Evolutionary conservation across 2,113 vertebrate genomes (phyloP).

Genomic region (Neomonachus schauinslandi): DNA sequence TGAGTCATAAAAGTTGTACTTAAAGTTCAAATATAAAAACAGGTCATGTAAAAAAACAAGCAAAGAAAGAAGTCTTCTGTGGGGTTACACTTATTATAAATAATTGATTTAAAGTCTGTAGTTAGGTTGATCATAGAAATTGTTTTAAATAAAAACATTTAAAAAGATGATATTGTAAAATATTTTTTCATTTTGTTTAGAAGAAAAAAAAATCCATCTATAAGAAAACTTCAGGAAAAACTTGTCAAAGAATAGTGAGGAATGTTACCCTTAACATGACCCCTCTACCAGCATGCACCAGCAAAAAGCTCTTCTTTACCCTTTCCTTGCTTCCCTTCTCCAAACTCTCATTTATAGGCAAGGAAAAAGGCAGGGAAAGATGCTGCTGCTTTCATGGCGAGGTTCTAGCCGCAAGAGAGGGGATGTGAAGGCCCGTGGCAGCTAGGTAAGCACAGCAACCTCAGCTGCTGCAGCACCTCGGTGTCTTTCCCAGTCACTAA

Average conservation of each 20-base stretch:
- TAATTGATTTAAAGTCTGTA: neutral
- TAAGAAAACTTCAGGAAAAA: constrained; percentile 47
- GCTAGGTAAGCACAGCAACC: constrained; percentile 15
- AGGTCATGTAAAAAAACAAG: neutral
- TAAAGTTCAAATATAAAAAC: constrained; percentile 16
- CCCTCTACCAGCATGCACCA: neutral
- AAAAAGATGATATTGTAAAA: neutral
- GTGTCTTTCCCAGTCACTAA: constrained; percentile 41
- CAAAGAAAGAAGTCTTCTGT: constrained; percentile 20
- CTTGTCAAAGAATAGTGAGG: neutral
- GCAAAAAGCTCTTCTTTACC: constrained; percentile 1
- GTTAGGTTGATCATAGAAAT: constrained; percentile 10
- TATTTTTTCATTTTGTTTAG: neutral
- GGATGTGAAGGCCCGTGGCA: neutral
- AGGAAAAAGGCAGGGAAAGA: neutral
- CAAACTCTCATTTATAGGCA: constrained; percentile 36
- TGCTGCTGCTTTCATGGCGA: neutral
- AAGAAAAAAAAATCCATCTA: neutral
- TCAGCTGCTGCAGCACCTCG: constrained; percentile 37
- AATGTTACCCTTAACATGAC: constrained; percentile 33
- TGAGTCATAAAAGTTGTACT: neutral
- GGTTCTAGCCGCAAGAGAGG: constrained; percentile 37
- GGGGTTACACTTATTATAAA: neutral
- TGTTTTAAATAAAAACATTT: constrained; percentile 28
- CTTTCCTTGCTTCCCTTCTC: neutral